A percentile compares a stretch with the other conserved stretches of the same genome.
These are phyloP conservation scores for Mastacembelus armatus DNA, from an alignment of 2,797 vertebrate species.

Conservation along the genomic window DNA sequence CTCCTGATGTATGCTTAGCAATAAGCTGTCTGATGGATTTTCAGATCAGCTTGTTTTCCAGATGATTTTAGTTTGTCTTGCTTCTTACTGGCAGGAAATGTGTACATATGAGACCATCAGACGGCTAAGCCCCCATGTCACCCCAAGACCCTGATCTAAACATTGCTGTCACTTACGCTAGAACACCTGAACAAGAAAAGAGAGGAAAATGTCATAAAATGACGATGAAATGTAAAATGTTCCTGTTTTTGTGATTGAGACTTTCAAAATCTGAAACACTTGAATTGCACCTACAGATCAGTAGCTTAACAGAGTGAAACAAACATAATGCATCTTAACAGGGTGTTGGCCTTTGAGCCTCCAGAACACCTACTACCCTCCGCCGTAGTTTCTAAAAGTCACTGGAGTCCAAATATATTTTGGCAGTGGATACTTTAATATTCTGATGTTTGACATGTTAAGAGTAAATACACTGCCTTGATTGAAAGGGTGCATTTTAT, in stretches of 20 bases:
- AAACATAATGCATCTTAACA: neutral
- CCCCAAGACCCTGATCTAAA: slow-evolving; percentile 16
- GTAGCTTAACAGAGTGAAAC: too few species aligned
- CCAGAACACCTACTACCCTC: neutral
- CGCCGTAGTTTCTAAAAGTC: too few species aligned
- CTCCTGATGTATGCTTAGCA: slow-evolving; percentile 11
- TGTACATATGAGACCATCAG: slow-evolving; percentile 5
- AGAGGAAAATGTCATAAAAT: neutral
- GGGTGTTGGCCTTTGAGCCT: neutral
- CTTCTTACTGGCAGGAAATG: slow-evolving; percentile 30
- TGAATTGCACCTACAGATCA: neutral
- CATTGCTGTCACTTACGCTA: slow-evolving; percentile 32
- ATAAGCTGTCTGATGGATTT: slow-evolving; percentile 33
- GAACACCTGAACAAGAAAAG: neutral
- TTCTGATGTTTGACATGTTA: too few species aligned
- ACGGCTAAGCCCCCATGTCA: slow-evolving; percentile 35
- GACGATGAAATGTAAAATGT: neutral
- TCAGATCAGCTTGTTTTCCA: slow-evolving; percentile 37
- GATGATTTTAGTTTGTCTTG: slow-evolving; percentile 47
- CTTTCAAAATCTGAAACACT: neutral
- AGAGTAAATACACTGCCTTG: slow-evolving; percentile 23
- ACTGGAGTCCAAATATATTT: too few species aligned
- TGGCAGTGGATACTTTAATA: too few species aligned
- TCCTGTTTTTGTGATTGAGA: neutral
- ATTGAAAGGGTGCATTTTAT: slow-evolving; percentile 27